phyloP scores from a whole-genome alignment of 2,797 vertebrate genomes.

The Gila robusta region DNA sequence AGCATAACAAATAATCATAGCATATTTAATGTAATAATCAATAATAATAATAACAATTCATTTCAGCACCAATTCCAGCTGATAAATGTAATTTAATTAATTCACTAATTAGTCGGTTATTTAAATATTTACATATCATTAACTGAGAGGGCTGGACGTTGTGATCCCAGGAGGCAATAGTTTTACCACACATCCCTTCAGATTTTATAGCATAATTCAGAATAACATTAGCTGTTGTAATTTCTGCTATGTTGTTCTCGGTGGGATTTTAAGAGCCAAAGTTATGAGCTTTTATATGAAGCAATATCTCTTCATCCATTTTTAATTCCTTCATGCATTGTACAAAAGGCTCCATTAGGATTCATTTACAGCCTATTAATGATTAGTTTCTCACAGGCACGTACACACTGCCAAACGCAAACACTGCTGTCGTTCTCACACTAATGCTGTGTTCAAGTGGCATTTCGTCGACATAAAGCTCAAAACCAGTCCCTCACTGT shows the following conservation, averaged over 20 bases:
- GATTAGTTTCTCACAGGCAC: conserved; percentile 16
- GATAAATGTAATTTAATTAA: neutral
- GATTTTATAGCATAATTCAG: conserved; percentile 38
- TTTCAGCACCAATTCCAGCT: neutral
- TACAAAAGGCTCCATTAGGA: conserved; percentile 38
- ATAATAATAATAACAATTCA: too few relatives aligned
- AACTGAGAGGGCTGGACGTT: neutral
- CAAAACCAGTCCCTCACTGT: conserved; percentile 24
- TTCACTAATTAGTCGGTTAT: neutral
- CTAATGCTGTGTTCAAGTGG: conserved; percentile 30
- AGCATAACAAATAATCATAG: neutral
- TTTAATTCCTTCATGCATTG: conserved; percentile 52
- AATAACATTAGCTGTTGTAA: conserved; percentile 47
- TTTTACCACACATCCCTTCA: neutral
- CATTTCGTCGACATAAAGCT: conserved; percentile 21
- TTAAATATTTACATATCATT: neutral
- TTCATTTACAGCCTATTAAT: conserved; percentile 43
- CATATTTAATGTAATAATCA: neutral
- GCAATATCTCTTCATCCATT: conserved; percentile 47
- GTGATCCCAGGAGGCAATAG: neutral
- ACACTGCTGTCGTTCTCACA: neutral
- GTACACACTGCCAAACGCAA: neutral
- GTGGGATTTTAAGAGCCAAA: conserved; percentile 41
- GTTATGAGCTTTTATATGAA: conserved; percentile 47
- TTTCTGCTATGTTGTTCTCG: conserved; percentile 42